Evolutionary conservation across 2,888 invertebrate genomes (phyloP).

Genomic region (Drosophila nr. perissopoda): DNA sequence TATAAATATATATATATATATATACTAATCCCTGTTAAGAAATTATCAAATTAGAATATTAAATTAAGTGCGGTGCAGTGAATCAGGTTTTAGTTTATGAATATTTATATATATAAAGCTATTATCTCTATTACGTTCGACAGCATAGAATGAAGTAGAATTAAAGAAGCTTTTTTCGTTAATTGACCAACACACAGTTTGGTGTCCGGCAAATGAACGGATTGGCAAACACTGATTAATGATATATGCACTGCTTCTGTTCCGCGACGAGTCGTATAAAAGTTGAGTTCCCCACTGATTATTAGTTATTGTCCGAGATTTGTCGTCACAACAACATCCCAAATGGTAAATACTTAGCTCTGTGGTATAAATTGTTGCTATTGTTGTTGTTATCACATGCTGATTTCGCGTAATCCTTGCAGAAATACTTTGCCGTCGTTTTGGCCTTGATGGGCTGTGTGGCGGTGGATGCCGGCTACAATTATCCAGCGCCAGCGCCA

Average conservation of each 20-base stretch:
- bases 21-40: background rate
- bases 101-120: conserved; percentile 39
- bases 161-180: conserved; percentile 16
- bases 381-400: background rate
- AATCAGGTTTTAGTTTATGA: conserved; percentile 50
- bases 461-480: conserved; percentile 63
- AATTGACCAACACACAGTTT: conserved; percentile 7
- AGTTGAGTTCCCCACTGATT: conserved; percentile 47
- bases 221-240: conserved; percentile 62
- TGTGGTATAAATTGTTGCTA: conserved; percentile 10
- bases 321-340: conserved; percentile 46
- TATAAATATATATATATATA: background rate
- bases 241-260: conserved; percentile 72
- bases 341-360: conserved; percentile 60
- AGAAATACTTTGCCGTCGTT: conserved; percentile 66
- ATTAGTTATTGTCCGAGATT: conserved; percentile 62
- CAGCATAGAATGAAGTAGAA: conserved; percentile 36
- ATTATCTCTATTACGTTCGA: conserved; percentile 27
- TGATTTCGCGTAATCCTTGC: conserved; percentile 9
- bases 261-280: conserved; percentile 64
- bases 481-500: conserved; percentile 48
- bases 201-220: conserved; percentile 3
- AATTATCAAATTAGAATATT: conserved; percentile 18
- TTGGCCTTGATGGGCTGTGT: conserved; percentile 66
- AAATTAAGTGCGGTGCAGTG: conserved; percentile 17